phyloP scores from a whole-genome alignment of 2,113 vertebrate species.

The Riparia riparia region DNA sequence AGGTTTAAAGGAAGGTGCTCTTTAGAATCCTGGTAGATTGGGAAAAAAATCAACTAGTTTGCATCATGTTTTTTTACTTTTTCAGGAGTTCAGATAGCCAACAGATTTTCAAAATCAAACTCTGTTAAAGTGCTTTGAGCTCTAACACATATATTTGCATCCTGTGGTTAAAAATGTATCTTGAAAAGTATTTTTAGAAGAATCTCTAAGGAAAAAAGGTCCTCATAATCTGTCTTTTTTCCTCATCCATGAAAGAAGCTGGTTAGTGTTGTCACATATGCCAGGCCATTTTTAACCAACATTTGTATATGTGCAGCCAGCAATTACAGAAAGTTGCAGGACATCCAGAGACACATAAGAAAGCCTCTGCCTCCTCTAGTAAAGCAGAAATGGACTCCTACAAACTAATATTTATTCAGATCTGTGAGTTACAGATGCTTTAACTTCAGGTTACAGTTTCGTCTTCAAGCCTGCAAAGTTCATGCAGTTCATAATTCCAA shows the following conservation, averaged over 20 bases:
- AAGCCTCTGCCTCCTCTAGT: neutral
- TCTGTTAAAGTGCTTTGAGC: neutral
- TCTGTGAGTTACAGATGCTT: neutral
- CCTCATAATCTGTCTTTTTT: neutral
- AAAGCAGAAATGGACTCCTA: constrained; percentile 5
- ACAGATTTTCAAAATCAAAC: neutral
- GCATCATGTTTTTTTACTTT: neutral
- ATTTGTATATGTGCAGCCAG: neutral
- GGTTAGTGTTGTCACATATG: neutral
- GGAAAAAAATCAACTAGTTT: neutral
- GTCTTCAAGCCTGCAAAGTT: neutral
- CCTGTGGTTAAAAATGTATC: neutral
- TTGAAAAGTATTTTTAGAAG: neutral
- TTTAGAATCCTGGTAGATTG: neutral
- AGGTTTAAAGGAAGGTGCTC: neutral
- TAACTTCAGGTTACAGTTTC: neutral
- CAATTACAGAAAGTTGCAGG: constrained; percentile 12
- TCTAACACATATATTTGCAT: neutral
- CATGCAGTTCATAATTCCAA: neutral
- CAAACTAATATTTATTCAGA: constrained; percentile 45
- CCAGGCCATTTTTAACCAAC: neutral
- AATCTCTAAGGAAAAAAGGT: neutral
- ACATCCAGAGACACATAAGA: neutral
- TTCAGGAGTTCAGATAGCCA: neutral
- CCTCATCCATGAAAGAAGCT: neutral